A percentile compares a stretch with the other conserved stretches of the same genome.
phyloP scores from a whole-genome alignment of 2,113 vertebrate species.

The Phaethon lepturus region DNA sequence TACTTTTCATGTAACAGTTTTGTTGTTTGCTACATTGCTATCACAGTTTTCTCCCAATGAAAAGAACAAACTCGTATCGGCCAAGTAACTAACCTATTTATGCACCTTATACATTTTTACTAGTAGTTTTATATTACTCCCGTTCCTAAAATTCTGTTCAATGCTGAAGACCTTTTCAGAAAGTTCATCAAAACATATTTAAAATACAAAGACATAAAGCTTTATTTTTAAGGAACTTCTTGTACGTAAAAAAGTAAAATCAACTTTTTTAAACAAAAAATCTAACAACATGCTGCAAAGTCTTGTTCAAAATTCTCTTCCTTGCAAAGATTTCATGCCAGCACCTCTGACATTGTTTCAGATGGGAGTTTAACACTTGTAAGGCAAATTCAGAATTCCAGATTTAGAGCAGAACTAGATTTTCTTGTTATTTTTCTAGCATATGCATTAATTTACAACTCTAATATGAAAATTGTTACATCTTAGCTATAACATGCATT shows the following conservation, averaged over 20 bases:
- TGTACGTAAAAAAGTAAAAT: not conserved
- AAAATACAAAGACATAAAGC: not conserved
- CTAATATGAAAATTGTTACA: not conserved
- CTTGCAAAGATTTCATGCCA: not conserved
- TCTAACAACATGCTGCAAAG: not conserved
- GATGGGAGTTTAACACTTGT: not conserved
- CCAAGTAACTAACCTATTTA: not conserved
- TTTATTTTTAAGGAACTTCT: not conserved
- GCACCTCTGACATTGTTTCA: not conserved
- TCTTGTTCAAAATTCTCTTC: not conserved
- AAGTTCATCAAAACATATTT: not conserved
- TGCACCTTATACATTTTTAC: not conserved
- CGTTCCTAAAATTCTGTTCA: not conserved
- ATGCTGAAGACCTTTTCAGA: not conserved
- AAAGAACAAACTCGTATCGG: not conserved
- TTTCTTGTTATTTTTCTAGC: not conserved
- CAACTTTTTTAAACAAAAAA: not conserved
- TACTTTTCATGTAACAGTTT: not conserved
- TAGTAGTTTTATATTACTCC: not conserved
- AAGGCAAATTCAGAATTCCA: not conserved
- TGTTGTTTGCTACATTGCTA: not conserved
- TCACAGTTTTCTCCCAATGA: not conserved
- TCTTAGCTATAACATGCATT: not conserved
- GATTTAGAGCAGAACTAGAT: not conserved
- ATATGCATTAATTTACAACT: not conserved